These are phyloP conservation scores for Lynx canadensis DNA, from an alignment of 2,113 vertebrate genomes.

Conservation along the genomic window DNA sequence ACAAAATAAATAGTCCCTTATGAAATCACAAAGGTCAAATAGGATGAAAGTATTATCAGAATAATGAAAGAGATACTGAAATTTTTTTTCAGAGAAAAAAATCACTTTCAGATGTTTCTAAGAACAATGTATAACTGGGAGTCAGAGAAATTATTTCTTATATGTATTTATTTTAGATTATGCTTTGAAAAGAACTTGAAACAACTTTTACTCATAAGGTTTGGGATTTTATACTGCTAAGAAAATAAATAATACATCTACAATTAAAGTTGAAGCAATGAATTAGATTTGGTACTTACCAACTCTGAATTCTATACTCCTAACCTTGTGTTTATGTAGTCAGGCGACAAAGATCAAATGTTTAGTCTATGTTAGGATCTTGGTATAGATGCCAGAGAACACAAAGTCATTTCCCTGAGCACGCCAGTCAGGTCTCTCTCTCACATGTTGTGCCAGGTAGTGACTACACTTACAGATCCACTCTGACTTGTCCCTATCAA, in stretches of 20 bases:
- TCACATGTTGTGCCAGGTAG: neutral
- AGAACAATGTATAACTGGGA: neutral
- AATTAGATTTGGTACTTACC: slow-evolving; percentile 27
- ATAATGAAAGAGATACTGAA: neutral
- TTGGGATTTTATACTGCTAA: slow-evolving; percentile 45
- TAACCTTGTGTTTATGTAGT: slow-evolving; percentile 42
- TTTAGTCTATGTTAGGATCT: slow-evolving; percentile 70
- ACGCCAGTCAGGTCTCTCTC: slow-evolving; percentile 34
- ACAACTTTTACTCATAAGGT: slow-evolving; percentile 13
- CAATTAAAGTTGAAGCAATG: neutral
- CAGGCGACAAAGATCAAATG: slow-evolving; percentile 61
- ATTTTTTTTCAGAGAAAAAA: slow-evolving; percentile 12
- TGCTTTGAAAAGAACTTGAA: slow-evolving; percentile 15
- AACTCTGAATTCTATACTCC: slow-evolving; percentile 52
- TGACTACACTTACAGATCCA: neutral
- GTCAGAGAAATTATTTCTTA: slow-evolving; percentile 52
- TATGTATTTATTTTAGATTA: slow-evolving; percentile 18
- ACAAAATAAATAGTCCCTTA: slow-evolving; percentile 51
- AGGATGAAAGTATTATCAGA: slow-evolving; percentile 34
- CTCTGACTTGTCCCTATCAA: neutral
- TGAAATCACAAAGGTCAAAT: neutral
- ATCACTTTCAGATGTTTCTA: slow-evolving; percentile 20
- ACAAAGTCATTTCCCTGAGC: slow-evolving; percentile 51
- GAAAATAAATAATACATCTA: slow-evolving; percentile 30
- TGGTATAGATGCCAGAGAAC: slow-evolving; percentile 66